phyloP scores from a whole-genome alignment of 2,797 vertebrate genomes.

The Enteromius unitaeniatus region DNA sequence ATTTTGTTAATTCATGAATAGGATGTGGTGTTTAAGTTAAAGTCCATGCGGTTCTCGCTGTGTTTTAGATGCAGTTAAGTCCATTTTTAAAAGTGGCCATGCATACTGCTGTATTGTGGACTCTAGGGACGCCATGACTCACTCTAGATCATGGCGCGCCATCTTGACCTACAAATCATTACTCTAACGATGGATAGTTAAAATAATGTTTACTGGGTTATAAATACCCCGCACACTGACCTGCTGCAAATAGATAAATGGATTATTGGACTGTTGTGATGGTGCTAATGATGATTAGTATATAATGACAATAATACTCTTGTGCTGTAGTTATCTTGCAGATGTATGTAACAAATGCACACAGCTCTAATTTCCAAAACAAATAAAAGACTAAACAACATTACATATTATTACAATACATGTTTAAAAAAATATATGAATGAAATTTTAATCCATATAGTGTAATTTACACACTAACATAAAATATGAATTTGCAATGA shows the following conservation, averaged over 20 bases:
- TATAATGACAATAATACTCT: neutral
- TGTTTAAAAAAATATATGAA: neutral
- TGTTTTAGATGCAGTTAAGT: constrained; percentile 56
- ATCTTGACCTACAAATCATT: constrained; percentile 52
- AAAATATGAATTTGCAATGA: neutral
- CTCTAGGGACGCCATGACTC: constrained; percentile 63
- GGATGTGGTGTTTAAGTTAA: neutral
- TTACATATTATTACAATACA: neutral
- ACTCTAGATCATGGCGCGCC: constrained; percentile 47
- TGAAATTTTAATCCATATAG: neutral
- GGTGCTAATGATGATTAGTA: neutral
- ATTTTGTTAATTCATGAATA: neutral
- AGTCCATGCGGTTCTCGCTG: neutral
- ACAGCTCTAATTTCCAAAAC: neutral
- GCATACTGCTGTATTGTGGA: constrained; percentile 53
- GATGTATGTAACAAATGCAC: constrained; percentile 2
- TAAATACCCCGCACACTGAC: neutral
- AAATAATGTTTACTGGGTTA: neutral
- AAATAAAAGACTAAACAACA: neutral
- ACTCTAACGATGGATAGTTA: constrained; percentile 9
- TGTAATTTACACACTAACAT: neutral
- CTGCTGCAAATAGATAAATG: neutral
- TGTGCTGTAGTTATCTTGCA: neutral
- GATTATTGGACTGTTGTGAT: neutral
- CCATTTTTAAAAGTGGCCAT: constrained; percentile 44